Evolutionary conservation across 2,888 invertebrate genomes (phyloP).

Genomic region (Diadegma fenestrale): DNA sequence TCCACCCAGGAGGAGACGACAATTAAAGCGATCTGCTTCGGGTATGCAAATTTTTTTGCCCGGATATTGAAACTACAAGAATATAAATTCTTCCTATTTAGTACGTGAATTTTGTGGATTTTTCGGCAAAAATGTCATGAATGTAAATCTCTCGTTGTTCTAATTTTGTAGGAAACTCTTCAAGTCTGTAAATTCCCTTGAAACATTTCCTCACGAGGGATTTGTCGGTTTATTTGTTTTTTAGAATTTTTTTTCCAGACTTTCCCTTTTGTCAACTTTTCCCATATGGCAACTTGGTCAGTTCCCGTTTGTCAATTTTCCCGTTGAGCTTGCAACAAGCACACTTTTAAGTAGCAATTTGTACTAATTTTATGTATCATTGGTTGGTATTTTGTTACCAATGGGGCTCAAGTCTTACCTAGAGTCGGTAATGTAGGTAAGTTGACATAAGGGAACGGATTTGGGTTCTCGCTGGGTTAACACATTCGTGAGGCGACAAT

Average conservation of each 20-base stretch:
- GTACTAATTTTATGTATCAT: neutral
- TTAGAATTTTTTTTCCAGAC: neutral
- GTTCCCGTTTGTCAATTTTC: too few species aligned
- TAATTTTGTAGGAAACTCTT: neutral
- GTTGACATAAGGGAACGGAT: constrained; percentile 4
- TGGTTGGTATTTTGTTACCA: neutral
- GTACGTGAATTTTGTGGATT: too few species aligned
- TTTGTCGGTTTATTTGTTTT: neutral
- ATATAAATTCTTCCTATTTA: neutral
- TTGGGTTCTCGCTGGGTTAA: neutral
- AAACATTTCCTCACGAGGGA: neutral
- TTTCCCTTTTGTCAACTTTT: too few species aligned
- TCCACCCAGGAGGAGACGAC: neutral
- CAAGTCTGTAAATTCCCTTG: neutral
- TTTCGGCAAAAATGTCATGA: neutral
- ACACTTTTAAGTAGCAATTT: neutral
- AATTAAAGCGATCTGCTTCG: neutral
- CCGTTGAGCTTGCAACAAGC: too few species aligned
- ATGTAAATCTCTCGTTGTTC: neutral
- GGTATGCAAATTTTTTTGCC: neutral
- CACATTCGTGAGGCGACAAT: neutral
- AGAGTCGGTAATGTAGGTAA: neutral
- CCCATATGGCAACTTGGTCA: too few species aligned
- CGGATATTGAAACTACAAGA: neutral
- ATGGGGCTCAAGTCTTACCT: too few species aligned